Conservation (phyloP, 2,113 vertebrate genomes). For the Acinonyx jubatus region DNA sequence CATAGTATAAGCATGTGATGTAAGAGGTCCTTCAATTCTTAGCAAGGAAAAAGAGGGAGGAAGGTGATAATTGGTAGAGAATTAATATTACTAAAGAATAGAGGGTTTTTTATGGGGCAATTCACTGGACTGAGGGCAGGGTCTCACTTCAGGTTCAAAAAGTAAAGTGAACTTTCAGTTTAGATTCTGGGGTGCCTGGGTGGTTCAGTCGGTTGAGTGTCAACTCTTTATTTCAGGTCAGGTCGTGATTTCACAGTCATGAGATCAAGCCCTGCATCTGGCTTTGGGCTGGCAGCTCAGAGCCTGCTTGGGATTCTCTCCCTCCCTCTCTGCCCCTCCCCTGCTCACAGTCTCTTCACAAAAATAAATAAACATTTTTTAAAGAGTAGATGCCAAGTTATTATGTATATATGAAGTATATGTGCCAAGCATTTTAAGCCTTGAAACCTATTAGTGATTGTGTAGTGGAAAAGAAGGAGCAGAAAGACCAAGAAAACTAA, state of each 20-base stretch:
- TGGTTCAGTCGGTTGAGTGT: too few relatives aligned
- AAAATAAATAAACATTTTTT: too few relatives aligned
- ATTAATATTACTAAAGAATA: neutral
- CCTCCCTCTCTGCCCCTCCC: too few relatives aligned
- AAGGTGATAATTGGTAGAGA: neutral
- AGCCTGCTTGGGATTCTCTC: too few relatives aligned
- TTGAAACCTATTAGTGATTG: neutral
- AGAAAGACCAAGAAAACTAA: neutral
- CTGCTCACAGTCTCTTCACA: too few relatives aligned
- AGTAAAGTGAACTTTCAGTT: neutral
- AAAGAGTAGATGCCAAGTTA: neutral
- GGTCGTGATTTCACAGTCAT: too few relatives aligned
- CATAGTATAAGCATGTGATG: neutral
- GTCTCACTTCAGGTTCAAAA: neutral
- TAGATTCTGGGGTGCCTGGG: neutral
- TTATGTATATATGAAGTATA: neutral
- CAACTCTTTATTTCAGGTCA: too few relatives aligned
- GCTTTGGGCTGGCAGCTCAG: too few relatives aligned
- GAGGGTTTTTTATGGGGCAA: neutral
- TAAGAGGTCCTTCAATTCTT: neutral
- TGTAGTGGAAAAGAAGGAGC: neutral
- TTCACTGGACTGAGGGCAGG: neutral
- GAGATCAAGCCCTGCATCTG: too few relatives aligned
- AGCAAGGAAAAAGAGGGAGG: neutral
- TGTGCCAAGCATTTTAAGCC: neutral